Percentiles rank a stretch among this genome's conserved stretches.
phyloP scores from a whole-genome alignment of 2,113 vertebrate species.

The Gymnarchus niloticus region DNA sequence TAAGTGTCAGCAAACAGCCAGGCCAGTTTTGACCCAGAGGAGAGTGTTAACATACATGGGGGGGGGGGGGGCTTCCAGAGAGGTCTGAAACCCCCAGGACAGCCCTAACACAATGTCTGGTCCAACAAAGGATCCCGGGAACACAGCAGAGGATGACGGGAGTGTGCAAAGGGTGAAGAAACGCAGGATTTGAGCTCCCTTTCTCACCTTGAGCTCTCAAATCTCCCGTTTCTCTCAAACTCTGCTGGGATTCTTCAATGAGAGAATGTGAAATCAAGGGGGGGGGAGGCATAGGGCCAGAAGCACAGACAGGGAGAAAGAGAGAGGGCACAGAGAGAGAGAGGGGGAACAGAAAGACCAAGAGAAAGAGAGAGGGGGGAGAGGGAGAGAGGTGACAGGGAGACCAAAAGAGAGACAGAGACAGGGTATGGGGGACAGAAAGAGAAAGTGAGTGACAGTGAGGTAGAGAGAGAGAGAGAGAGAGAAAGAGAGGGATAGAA shows the following conservation, averaged over 20 bases:
- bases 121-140: not conserved
- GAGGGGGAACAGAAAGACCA: conserved; percentile 18
- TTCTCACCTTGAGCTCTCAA: conserved; percentile 99
- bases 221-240: conserved; percentile 98
- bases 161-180: not conserved
- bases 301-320: not conserved
- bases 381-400: not conserved
- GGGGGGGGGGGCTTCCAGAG: not conserved
- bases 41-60: not conserved
- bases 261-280: conserved; percentile 56
- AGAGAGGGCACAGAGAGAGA: not conserved
- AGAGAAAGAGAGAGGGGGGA: not conserved
- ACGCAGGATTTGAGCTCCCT: conserved; percentile 20
- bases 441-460: not conserved
- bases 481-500: not conserved
- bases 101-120: not conserved
- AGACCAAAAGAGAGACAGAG: not conserved
- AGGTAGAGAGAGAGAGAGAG: not conserved
- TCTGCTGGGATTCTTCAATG: conserved; percentile 88
- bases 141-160: conserved; percentile 14
- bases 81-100: not conserved
- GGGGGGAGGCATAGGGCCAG: conserved; percentile 8
- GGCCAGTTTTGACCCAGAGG: not conserved
- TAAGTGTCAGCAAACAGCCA: not conserved
- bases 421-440: too few species aligned